Percentiles rank a stretch among this genome's conserved stretches.
Evolutionary conservation across 2,888 invertebrate genomes (phyloP).

Genomic region (Drosophila kuntzei): DNA sequence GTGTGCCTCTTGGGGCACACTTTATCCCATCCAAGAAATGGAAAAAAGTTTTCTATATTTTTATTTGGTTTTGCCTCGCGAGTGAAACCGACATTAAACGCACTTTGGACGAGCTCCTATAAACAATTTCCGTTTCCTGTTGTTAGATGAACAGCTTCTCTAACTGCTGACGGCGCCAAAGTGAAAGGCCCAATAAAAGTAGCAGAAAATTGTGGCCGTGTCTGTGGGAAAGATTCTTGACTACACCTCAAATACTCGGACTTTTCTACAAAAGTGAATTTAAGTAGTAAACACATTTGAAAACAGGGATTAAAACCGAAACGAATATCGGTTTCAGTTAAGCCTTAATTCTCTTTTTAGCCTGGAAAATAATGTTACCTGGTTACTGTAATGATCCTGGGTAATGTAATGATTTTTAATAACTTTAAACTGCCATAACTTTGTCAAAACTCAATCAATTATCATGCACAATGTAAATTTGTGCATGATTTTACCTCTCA

Average conservation of each 20-base stretch:
- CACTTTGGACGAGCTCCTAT: slow-evolving; percentile 55
- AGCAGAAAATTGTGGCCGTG: slow-evolving; percentile 52
- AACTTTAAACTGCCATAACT: too few species aligned
- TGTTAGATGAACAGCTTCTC: slow-evolving; percentile 64
- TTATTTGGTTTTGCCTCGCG: slow-evolving; percentile 5
- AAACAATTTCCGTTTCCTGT: slow-evolving; percentile 78
- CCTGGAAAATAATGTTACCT: too few species aligned
- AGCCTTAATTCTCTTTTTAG: too few species aligned
- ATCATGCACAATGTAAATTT: too few species aligned
- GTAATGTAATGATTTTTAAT: too few species aligned
- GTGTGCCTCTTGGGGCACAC: slow-evolving; percentile 38
- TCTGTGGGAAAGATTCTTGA: neutral
- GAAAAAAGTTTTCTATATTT: slow-evolving; percentile 31
- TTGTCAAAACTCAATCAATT: too few species aligned
- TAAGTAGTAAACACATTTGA: too few species aligned
- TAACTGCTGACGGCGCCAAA: slow-evolving; percentile 36
- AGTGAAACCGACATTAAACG: slow-evolving; percentile 53
- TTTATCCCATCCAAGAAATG: slow-evolving; percentile 14
- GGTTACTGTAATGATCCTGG: too few species aligned
- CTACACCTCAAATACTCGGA: neutral
- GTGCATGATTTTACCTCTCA: too few species aligned
- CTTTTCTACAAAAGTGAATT: neutral
- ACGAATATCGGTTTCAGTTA: too few species aligned
- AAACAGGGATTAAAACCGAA: too few species aligned
- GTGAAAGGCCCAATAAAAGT: slow-evolving; percentile 70